These are phyloP conservation scores for Panulirus ornatus DNA, from an alignment of 1,140 invertebrate genomes.

Conservation along the genomic window DNA sequence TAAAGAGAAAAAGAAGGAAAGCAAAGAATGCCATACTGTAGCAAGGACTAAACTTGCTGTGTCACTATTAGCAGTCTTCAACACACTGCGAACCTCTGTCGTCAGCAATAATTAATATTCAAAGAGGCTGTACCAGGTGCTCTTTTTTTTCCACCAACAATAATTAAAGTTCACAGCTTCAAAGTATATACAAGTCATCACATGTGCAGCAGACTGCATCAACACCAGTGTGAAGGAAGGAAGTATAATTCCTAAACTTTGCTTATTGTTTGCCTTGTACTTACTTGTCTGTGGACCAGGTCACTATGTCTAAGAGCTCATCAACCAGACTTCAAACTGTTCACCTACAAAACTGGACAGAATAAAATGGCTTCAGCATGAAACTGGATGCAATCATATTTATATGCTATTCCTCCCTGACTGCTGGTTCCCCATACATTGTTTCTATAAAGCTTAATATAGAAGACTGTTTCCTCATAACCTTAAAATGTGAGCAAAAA, in stretches of 20 bases:
- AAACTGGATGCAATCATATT: slow-evolving; percentile 54
- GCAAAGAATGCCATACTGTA: slow-evolving; percentile 6
- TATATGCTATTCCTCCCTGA: slow-evolving; percentile 50
- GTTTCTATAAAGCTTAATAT: slow-evolving; percentile 56
- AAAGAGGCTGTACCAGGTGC: slow-evolving; percentile 2
- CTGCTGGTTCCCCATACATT: slow-evolving; percentile 48
- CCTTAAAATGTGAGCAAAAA: slow-evolving; percentile 69
- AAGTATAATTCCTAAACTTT: slow-evolving; percentile 32
- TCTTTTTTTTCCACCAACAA: neutral
- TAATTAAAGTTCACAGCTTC: neutral
- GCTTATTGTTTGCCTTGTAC: slow-evolving; percentile 53
- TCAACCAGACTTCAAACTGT: slow-evolving; percentile 41
- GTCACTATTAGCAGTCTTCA: slow-evolving; percentile 1
- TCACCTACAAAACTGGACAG: slow-evolving; percentile 59
- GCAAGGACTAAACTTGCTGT: neutral
- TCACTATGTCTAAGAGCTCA: slow-evolving; percentile 52
- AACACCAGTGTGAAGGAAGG: slow-evolving; percentile 66
- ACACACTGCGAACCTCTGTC: slow-evolving; percentile 1
- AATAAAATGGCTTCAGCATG: slow-evolving; percentile 64
- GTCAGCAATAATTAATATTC: neutral
- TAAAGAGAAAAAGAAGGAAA: neutral
- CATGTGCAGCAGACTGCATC: slow-evolving; percentile 51
- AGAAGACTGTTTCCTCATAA: slow-evolving; percentile 43
- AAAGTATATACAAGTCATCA: slow-evolving; percentile 14
- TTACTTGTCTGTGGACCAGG: slow-evolving; percentile 48